Percentiles rank a stretch among this genome's conserved stretches.
These are phyloP conservation scores for Zootoca vivipara DNA, from an alignment of 2,113 vertebrate species.

Conservation along the genomic window DNA sequence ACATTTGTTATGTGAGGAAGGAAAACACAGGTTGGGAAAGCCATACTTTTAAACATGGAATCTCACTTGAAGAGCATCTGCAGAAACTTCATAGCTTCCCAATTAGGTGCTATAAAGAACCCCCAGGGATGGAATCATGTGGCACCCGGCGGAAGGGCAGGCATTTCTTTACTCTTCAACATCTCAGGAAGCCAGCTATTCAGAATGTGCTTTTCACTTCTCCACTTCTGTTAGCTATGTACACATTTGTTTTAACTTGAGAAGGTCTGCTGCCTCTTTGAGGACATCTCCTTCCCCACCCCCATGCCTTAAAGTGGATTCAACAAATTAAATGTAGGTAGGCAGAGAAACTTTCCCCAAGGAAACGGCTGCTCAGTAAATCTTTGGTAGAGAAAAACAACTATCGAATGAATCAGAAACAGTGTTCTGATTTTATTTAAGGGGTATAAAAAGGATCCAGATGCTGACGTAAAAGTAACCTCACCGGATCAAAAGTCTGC, in stretches of 20 bases:
- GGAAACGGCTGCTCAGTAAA: not conserved
- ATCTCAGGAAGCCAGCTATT: not conserved
- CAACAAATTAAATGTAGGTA: conserved; percentile 12
- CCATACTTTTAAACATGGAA: not conserved
- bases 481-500: not conserved
- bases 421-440: conserved; percentile 16
- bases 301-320: not conserved
- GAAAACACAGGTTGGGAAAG: not conserved
- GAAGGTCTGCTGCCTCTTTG: not conserved
- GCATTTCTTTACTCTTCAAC: not conserved
- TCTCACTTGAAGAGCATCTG: not conserved
- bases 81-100: not conserved
- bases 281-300: not conserved
- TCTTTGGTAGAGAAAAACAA: conserved; percentile 11
- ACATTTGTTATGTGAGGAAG: not conserved
- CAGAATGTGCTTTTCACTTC: not conserved
- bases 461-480: conserved; percentile 20
- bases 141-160: not conserved
- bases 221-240: not conserved
- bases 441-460: conserved; percentile 24
- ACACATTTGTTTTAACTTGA: conserved; percentile 20
- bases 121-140: not conserved
- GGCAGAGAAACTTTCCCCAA: not conserved
- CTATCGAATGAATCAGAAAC: conserved; percentile 33
- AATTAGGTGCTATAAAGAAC: not conserved